Conservation (phyloP, 35 echinoderm and acorn worm species). For the Apostichopus japonicus region DNA sequence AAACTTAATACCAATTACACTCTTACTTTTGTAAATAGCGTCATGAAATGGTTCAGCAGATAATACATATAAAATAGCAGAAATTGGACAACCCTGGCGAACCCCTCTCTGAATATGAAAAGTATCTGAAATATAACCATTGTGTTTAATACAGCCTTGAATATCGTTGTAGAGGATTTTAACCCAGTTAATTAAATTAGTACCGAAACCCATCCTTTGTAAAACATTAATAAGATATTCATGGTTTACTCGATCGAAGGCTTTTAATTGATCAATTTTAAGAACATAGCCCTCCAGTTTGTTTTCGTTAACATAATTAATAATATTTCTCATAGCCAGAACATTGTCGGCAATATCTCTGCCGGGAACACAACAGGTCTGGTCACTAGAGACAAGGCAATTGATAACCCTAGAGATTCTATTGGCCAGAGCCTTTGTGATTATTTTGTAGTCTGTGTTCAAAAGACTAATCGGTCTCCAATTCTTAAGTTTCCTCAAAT, state of each 20-base stretch:
- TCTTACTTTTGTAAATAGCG: neutral
- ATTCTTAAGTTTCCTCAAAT: conserved; percentile 7
- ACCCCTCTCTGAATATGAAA: conserved; percentile 13
- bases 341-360: conserved; percentile 68
- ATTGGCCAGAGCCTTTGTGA: conserved; percentile 28
- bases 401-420: conserved; percentile 54
- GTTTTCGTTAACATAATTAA: conserved; percentile 36
- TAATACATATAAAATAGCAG: conserved; percentile 41
- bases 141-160: conserved; percentile 25
- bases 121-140: conserved; percentile 32
- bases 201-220: conserved; percentile 56
- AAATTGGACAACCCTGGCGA: conserved; percentile 56
- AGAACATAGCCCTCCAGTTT: conserved; percentile 16
- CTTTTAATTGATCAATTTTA: conserved; percentile 67
- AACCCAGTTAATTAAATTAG: conserved; percentile 56
- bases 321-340: conserved; percentile 43
- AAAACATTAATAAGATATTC: conserved; percentile 48
- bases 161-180: conserved; percentile 31
- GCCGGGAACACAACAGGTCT: conserved; percentile 70
- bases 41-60: conserved; percentile 29
- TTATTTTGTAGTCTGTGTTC: conserved; percentile 57
- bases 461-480: conserved; percentile 59
- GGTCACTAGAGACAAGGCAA: conserved; percentile 51
- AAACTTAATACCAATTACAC: neutral
- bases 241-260: conserved; percentile 63